Evolutionary conservation across 1,140 invertebrate genomes (phyloP).

Genomic region (Thalassaphorura encarpata): DNA sequence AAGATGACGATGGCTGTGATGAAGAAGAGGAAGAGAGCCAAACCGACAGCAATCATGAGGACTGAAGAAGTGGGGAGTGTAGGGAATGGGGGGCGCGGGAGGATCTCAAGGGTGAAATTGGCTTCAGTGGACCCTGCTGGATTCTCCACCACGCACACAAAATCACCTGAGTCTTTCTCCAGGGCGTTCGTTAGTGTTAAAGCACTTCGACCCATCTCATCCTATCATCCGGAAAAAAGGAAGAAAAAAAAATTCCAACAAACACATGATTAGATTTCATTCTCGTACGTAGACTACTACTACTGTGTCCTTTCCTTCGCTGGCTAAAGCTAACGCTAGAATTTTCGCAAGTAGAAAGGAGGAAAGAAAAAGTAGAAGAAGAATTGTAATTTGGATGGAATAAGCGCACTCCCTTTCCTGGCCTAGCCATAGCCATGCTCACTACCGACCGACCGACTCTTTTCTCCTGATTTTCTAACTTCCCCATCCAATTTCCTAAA

Average conservation of each 20-base stretch:
- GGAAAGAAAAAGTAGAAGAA: neutral
- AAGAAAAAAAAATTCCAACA: neutral
- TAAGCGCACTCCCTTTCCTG: neutral
- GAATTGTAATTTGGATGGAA: neutral
- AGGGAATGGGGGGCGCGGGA: slow-evolving; percentile 60
- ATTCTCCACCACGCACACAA: slow-evolving; percentile 85
- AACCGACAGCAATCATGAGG: slow-evolving; percentile 67
- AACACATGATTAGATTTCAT: slow-evolving; percentile 9
- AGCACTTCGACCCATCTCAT: slow-evolving; percentile 45
- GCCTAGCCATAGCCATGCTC: neutral
- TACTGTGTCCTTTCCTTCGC: no score
- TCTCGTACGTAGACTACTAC: no score
- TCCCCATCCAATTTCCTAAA: no score
- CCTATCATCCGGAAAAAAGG: slow-evolving; percentile 1
- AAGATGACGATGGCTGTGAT: slow-evolving; percentile 61
- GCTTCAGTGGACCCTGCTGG: slow-evolving; percentile 80
- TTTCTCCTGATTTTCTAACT: no score
- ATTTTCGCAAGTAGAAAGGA: neutral
- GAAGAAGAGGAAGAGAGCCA: slow-evolving; percentile 65
- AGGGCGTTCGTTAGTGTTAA: slow-evolving; percentile 76
- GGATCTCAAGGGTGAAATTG: slow-evolving; percentile 77
- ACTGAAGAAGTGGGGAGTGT: slow-evolving; percentile 72
- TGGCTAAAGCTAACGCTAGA: no score
- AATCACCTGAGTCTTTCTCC: slow-evolving; percentile 76
- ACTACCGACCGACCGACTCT: neutral